Evolutionary conservation across 2,888 invertebrate species (phyloP), one percentile per base, ranked within the genome.

Genomic region (Rhamnusium bicolor): DNA sequence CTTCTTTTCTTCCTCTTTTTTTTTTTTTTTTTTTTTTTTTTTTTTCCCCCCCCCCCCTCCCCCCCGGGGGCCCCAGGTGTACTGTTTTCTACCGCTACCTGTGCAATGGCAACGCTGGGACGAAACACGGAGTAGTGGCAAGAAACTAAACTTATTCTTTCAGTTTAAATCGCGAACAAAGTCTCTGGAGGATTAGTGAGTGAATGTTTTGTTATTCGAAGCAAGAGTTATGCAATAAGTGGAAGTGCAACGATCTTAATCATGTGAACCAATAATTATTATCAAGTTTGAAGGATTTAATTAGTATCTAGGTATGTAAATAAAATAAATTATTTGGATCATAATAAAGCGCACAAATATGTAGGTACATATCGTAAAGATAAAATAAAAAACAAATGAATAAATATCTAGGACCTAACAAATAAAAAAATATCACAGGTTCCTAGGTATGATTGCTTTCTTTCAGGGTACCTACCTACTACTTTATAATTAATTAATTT

Each of bases 71-170:
- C n/a, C 10, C 7, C 3, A n/a, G 14, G 51, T 60, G n/a, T 24
- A 40, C 12, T 21, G 46, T 61, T 61, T 61, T 61, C 61, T 46
- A 61, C 46, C 51, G 46, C 61, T 61, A 19, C 19, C 40, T 40
- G 18, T 19, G 21, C 19, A 61, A 24, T 40, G 61, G 61, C 46
- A 61, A 61, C 24, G 46, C 19, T 21, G 19, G 21, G n/a, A n/a
- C 21, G 10, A 14, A 21, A 19, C 19, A 32, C 61, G 29, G 12
- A 61, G 61, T 47, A 21, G 61, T 29, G 61, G 61, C 21, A 61
- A 61, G 61, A 24, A 40, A 61, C 40, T 61, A 40, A 46, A 19
- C 46, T 32, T n/a, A n/a, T n/a, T 46, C 61, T 21, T 46, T 24
- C 46, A 61, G 61, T 60, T 60, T 18, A 46, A 46, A 46, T 61